These are phyloP conservation scores for Carassius gibelio DNA, from an alignment of 2,113 vertebrate species.

Conservation along the genomic window DNA sequence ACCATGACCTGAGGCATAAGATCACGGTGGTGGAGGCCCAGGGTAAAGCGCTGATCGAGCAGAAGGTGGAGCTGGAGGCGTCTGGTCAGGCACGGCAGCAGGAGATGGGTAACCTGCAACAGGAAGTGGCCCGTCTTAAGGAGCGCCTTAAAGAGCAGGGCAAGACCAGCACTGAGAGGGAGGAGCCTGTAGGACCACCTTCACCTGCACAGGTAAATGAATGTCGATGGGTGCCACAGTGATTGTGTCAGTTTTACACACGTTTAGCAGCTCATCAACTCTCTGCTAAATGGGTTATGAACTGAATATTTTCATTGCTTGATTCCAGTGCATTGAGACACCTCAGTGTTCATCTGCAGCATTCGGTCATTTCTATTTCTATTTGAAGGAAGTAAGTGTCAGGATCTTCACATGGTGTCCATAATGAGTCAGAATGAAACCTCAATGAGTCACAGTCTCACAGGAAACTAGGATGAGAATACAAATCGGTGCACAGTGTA, in stretches of 20 bases:
- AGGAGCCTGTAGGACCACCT: constrained; percentile 68
- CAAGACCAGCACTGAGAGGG: constrained; percentile 68
- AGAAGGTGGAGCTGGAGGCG: constrained; percentile 96
- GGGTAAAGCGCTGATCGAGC: constrained; percentile 91
- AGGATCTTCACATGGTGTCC: constrained; percentile 27
- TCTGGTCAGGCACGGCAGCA: constrained; percentile 88
- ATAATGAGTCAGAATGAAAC: constrained; percentile 35
- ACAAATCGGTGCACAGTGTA: neutral
- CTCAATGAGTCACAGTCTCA: constrained; percentile 35
- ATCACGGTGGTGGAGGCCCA: constrained; percentile 94
- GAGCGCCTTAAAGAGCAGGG: constrained; percentile 81
- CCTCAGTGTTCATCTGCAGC: neutral
- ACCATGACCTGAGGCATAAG: constrained; percentile 93
- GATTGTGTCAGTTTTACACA: neutral
- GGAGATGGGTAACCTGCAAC: constrained; percentile 83
- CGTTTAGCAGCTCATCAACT: neutral
- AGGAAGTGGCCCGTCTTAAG: constrained; percentile 81
- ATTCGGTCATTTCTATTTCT: neutral
- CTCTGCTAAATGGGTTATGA: neutral
- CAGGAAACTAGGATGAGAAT: constrained; percentile 13
- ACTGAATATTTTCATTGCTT: neutral
- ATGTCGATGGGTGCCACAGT: neutral
- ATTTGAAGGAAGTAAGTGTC: neutral
- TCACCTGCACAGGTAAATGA: constrained; percentile 75
- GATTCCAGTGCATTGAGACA: neutral